These are phyloP conservation scores for Percopsis omiscomaycus DNA, from an alignment of 2,797 vertebrate species.

Conservation along the genomic window DNA sequence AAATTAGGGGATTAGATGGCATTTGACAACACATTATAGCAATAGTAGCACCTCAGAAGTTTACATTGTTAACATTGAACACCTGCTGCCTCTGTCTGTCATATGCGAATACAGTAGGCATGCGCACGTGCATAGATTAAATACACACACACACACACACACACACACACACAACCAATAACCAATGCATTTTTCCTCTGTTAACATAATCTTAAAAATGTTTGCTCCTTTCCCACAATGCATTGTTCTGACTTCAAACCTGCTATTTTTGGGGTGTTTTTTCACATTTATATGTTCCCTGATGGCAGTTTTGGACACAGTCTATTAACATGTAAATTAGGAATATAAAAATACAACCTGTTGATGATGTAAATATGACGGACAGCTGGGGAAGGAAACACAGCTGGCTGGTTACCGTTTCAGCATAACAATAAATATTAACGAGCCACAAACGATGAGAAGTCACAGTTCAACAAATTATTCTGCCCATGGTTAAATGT, in stretches of 20 bases:
- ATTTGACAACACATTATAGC: too few relatives aligned
- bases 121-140: slow-evolving; percentile 4
- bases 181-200: neutral
- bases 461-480: neutral
- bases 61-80: too few relatives aligned
- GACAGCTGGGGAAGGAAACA: neutral
- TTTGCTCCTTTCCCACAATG: neutral
- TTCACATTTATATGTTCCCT: neutral
- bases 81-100: neutral
- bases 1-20: too few relatives aligned
- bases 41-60: too few relatives aligned
- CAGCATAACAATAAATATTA: neutral
- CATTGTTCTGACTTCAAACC: too few relatives aligned
- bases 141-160: neutral
- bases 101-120: neutral
- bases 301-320: neutral
- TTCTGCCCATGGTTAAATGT: too few relatives aligned
- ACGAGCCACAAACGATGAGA: neutral
- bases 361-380: neutral
- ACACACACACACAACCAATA: neutral
- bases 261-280: neutral
- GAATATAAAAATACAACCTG: neutral
- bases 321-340: neutral
- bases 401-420: neutral
- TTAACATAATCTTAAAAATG: slow-evolving; percentile 3